A percentile compares a stretch with the other conserved stretches of the same genome.
phyloP scores from a whole-genome alignment of 1,140 invertebrate genomes.

The Euwallacea similis region DNA sequence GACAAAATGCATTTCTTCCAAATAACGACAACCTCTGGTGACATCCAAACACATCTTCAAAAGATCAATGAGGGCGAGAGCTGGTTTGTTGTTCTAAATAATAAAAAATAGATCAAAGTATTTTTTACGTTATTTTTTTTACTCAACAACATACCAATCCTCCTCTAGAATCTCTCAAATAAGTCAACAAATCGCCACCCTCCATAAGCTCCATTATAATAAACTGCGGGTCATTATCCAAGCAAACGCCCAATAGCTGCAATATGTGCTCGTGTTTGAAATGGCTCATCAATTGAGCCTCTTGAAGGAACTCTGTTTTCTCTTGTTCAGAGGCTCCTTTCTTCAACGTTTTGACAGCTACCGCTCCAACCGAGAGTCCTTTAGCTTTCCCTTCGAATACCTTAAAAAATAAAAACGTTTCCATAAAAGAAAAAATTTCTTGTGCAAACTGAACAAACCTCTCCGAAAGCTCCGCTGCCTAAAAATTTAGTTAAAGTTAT shows the following conservation, averaged over 20 bases:
- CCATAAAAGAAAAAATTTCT: not conserved
- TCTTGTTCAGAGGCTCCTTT: slow-evolving; percentile 91
- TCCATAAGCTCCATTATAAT: slow-evolving; percentile 97
- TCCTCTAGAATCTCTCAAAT: slow-evolving; percentile 77
- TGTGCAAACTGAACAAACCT: slow-evolving; percentile 57
- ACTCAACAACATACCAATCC: slow-evolving; percentile 59
- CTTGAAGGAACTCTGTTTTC: slow-evolving; percentile 93
- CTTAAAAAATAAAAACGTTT: not conserved
- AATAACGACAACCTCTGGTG: slow-evolving; percentile 86
- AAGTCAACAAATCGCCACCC: slow-evolving; percentile 90
- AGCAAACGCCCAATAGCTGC: slow-evolving; percentile 87
- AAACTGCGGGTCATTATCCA: slow-evolving; percentile 90
- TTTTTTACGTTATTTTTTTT: not conserved
- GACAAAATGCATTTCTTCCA: slow-evolving; percentile 94
- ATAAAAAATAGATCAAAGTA: slow-evolving; percentile 14
- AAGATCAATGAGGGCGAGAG: slow-evolving; percentile 78
- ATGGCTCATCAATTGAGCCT: slow-evolving; percentile 95
- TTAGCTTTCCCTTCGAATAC: slow-evolving; percentile 86
- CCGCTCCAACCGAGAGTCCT: slow-evolving; percentile 62
- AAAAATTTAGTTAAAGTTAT: slow-evolving; percentile 86
- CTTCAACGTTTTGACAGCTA: slow-evolving; percentile 88
- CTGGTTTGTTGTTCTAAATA: slow-evolving; percentile 44
- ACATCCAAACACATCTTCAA: slow-evolving; percentile 93
- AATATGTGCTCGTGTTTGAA: slow-evolving; percentile 97
- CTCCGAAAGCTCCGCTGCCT: slow-evolving; percentile 95